Percentiles rank a stretch among this genome's conserved stretches.
phyloP scores from a whole-genome alignment of 2,888 invertebrate genomes.

The Conus canariensis region DNA sequence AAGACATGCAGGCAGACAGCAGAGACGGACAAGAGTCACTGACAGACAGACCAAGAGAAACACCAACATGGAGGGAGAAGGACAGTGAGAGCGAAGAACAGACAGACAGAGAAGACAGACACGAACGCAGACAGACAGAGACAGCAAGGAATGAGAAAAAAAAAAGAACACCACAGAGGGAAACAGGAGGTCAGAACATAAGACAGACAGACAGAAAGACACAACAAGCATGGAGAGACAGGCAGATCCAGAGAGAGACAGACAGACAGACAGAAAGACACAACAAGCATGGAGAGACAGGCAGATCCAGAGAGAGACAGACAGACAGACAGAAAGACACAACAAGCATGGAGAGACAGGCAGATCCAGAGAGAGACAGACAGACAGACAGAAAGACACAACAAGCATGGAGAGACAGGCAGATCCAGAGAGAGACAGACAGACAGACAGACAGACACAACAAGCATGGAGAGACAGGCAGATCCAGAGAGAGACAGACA shows the following conservation, averaged over 20 bases:
- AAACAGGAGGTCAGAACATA: neutral
- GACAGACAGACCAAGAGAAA: neutral
- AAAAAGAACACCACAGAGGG: neutral
- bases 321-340: fast-evolving
- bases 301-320: too few species aligned
- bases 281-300: too few species aligned
- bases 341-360: fast-evolving
- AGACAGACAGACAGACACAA: too few species aligned
- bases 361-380: too few species aligned
- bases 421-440: too few species aligned
- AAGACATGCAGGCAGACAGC: neutral
- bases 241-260: neutral
- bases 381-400: too few species aligned
- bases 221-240: neutral
- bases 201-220: neutral
- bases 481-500: too few species aligned
- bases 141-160: slow-evolving; percentile 1
- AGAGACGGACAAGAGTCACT: neutral
- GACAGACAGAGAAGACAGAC: neutral
- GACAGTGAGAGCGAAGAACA: neutral
- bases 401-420: too few species aligned
- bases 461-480: too few species aligned
- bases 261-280: neutral
- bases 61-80: too few species aligned
- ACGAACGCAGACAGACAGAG: neutral